Conservation (phyloP, 2,113 vertebrate species). For the Pterocles orientalis region DNA sequence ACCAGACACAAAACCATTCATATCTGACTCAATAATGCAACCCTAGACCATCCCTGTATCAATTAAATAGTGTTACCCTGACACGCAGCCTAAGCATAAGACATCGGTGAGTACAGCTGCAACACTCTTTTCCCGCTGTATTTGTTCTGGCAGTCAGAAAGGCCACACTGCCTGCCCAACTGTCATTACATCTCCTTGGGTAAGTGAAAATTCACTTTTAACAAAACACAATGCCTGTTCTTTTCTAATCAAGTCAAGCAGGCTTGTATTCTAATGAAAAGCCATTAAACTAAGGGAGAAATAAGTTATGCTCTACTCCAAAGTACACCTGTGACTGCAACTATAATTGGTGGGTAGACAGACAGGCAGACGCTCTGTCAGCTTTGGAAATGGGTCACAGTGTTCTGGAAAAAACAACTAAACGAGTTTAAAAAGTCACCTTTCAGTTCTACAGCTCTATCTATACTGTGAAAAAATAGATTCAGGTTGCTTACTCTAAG, state of each 20-base stretch:
- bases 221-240: not conserved
- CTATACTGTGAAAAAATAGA: not conserved
- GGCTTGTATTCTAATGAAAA: not conserved
- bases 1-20: not conserved
- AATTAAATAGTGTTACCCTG: not conserved
- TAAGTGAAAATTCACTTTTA: not conserved
- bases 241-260: not conserved
- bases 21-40: not conserved
- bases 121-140: not conserved
- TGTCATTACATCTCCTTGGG: not conserved
- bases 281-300: not conserved
- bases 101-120: not conserved
- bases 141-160: not conserved
- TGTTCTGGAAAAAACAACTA: conserved; percentile 37
- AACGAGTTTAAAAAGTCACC: not conserved
- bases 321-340: not conserved
- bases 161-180: not conserved
- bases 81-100: not conserved
- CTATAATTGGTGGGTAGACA: not conserved
- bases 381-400: not conserved
- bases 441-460: not conserved
- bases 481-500: not conserved
- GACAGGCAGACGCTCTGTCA: not conserved
- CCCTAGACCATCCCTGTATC: not conserved
- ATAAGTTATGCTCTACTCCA: not conserved